Evolutionary conservation across 2,888 invertebrate species (phyloP).

Genomic region (Morpho helenor): DNA sequence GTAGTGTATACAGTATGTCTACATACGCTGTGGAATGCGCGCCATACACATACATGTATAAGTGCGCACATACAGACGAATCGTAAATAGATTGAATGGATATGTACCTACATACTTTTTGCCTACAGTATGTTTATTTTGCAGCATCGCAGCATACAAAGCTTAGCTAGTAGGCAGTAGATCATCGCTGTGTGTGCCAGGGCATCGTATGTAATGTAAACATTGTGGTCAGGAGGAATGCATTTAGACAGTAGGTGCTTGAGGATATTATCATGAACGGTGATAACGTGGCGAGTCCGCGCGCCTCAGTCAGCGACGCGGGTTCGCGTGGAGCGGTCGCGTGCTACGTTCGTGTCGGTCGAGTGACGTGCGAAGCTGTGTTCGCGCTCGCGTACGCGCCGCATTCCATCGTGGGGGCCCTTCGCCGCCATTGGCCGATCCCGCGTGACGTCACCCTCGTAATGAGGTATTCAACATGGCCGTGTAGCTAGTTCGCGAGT

Average conservation of each 20-base stretch:
- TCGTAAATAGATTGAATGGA: conserved; percentile 78
- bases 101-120: conserved; percentile 64
- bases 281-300: conserved; percentile 70
- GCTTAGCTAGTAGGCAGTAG: conserved; percentile 44
- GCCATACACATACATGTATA: conserved; percentile 51
- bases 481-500: conserved; percentile 86
- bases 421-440: conserved; percentile 82
- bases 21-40: conserved; percentile 71
- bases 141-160: conserved; percentile 52
- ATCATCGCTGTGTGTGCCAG: conserved; percentile 38
- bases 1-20: conserved; percentile 51
- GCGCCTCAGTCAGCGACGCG: conserved; percentile 74
- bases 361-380: conserved; percentile 67
- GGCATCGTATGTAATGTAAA: conserved; percentile 67
- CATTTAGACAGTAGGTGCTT: conserved; percentile 71
- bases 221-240: conserved; percentile 73
- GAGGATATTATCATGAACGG: conserved; percentile 79
- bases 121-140: conserved; percentile 59
- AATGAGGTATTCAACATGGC: conserved; percentile 93
- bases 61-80: conserved; percentile 64
- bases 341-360: conserved; percentile 48
- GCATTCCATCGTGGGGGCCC: conserved; percentile 79
- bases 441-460: conserved; percentile 90
- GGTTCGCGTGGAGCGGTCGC: conserved; percentile 76
- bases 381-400: conserved; percentile 77